Evolutionary conservation across 2,888 invertebrate species (phyloP), one percentile per base, ranked within the genome.

Genomic region (Loripinus fragilis): DNA sequence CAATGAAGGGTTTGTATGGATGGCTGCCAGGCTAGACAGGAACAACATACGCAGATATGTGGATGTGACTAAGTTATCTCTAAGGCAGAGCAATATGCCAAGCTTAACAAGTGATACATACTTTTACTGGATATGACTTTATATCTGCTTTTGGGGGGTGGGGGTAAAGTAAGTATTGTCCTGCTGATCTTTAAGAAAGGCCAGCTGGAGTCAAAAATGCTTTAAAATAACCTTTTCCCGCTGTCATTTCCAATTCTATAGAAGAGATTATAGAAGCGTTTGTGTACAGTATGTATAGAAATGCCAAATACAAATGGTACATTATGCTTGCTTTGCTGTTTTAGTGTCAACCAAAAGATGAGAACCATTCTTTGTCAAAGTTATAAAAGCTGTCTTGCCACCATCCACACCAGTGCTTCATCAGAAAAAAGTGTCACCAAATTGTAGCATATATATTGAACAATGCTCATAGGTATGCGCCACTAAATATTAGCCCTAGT

Each of bases 401-500:
- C 74, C 74, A 33, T 55, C 55, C 17, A 52, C 55, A 8, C 30
- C 52, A 3, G 74, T 55, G 8, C 23, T 67, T 8, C n/a, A 38
- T 15, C 41, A 74, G n/a, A 74, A 74, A 25, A 8, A 55, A 12
- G 2, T 30, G 10, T 41, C 55, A 2, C n/a, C 42, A 52, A 35
- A 74, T 42, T 68, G 68, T 74, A 0, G 2, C 74, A n/a, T 55
- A 55, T 20, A 5, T 74, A n/a, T 74, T 67, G 74, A n/a, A 30
- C 42, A 28, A 42, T 42, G 38, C 74, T 38, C 8, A 68, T 30
- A 23, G 28, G 15, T 25, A 42, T 38, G 10, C n/a, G 12, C 52
- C 55, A 25, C n/a, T 41, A 3, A n/a, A 38, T 5, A 0, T 55
- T 23, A 28, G 28, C n/a, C 74, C 74, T 2, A n/a, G 3, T 20